phyloP scores from a whole-genome alignment of 2,888 invertebrate genomes.

The Hydroisotoma schaefferi region DNA sequence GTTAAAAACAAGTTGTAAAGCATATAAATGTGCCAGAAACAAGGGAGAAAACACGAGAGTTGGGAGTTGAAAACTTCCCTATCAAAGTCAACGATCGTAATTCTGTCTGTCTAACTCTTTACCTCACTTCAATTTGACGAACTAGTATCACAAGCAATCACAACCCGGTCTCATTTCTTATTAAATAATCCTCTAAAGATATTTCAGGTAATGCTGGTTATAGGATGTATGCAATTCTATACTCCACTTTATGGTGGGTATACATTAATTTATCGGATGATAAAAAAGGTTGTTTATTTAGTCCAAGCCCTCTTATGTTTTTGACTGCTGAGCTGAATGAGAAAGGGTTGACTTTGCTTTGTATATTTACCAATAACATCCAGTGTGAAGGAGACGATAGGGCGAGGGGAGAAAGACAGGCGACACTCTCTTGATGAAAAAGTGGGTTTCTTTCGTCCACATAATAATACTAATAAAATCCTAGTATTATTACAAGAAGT shows the following conservation, averaged over 20 bases:
- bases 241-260: too few relatives aligned
- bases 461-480: too few relatives aligned
- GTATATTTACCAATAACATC: too few relatives aligned
- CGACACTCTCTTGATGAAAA: neutral
- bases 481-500: too few relatives aligned
- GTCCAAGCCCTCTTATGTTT: too few relatives aligned
- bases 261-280: too few relatives aligned
- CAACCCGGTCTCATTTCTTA: too few relatives aligned
- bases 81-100: constrained; percentile 7
- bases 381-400: constrained; percentile 44
- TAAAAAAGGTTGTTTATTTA: too few relatives aligned
- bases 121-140: neutral
- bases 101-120: neutral
- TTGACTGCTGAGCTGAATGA: constrained; percentile 4
- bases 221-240: too few relatives aligned
- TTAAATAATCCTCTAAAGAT: too few relatives aligned
- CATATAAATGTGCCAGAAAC: constrained; percentile 2
- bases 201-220: too few relatives aligned
- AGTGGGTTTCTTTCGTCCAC: neutral
- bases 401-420: constrained; percentile 21
- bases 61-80: neutral
- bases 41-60: constrained; percentile 12
- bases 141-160: neutral
- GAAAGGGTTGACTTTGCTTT: constrained; percentile 15
- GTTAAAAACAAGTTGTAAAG: constrained; percentile 13